Evolutionary conservation across 2,888 invertebrate genomes (phyloP).

Genomic region (Troilus luridus): DNA sequence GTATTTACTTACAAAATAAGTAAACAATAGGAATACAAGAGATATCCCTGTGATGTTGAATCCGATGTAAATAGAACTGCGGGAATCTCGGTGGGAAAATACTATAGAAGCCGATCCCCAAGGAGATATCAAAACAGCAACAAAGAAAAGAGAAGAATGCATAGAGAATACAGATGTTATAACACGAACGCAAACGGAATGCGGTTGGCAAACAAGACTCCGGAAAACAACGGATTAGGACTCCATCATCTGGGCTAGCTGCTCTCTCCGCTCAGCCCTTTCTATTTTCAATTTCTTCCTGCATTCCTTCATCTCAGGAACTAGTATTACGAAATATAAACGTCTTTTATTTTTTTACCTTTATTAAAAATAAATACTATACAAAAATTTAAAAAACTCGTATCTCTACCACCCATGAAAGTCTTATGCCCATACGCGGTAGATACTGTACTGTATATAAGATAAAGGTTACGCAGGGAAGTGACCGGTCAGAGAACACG

Average conservation of each 20-base stretch:
- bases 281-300: background rate
- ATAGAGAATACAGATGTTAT: conserved; percentile 30
- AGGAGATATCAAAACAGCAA: background rate
- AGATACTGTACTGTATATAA: too few relatives aligned
- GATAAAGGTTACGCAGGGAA: too few relatives aligned
- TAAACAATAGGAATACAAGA: background rate
- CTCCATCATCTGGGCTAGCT: background rate
- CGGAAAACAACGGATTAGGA: background rate
- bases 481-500: too few relatives aligned
- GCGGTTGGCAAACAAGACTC: conserved; percentile 3
- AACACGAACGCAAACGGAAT: conserved; percentile 8
- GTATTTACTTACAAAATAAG: conserved; percentile 5
- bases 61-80: conserved; percentile 7
- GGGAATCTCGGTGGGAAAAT: background rate
- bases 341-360: background rate
- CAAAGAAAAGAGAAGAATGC: conserved; percentile 2
- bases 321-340: background rate
- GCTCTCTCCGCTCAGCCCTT: background rate
- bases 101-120: background rate
- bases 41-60: background rate
- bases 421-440: too few relatives aligned
- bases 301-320: background rate
- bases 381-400: too few relatives aligned
- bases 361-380: too few relatives aligned
- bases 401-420: too few relatives aligned